Evolutionary conservation across 2,113 vertebrate species (phyloP).

Genomic region (Tiliqua scincoides): DNA sequence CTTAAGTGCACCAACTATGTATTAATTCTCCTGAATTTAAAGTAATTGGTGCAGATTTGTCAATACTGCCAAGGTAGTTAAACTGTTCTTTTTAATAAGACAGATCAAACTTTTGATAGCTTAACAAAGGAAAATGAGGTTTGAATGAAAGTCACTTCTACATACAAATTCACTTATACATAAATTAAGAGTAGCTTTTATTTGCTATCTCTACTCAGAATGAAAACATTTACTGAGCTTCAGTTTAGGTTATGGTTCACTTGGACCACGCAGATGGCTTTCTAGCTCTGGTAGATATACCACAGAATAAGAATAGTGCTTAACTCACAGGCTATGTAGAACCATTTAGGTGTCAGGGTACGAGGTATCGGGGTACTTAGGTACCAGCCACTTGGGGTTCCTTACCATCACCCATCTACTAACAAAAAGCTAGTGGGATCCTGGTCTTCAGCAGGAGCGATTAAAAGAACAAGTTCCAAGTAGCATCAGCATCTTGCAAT

Average conservation of each 20-base stretch:
- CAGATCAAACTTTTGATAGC: not conserved
- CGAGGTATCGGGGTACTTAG: too few relatives aligned
- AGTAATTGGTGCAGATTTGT: not conserved
- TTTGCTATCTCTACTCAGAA: not conserved
- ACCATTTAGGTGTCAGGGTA: not conserved
- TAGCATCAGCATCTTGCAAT: not conserved
- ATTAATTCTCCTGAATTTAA: not conserved
- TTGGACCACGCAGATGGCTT: not conserved
- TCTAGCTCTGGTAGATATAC: not conserved
- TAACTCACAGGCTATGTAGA: not conserved
- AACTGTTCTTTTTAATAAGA: not conserved
- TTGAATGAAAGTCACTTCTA: too few relatives aligned
- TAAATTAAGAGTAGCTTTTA: too few relatives aligned
- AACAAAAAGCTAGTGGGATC: too few relatives aligned
- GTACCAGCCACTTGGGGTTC: too few relatives aligned
- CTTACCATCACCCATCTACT: too few relatives aligned
- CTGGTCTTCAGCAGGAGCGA: too few relatives aligned
- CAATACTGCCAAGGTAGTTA: not conserved
- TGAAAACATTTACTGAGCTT: not conserved
- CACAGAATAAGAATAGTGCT: not conserved
- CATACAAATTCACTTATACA: too few relatives aligned
- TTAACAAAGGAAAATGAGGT: not conserved
- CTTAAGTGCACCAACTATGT: not conserved
- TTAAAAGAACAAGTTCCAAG: too few relatives aligned
- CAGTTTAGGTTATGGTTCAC: not conserved